phyloP scores from a whole-genome alignment of 2,888 invertebrate species.

The Spodoptera exigua region DNA sequence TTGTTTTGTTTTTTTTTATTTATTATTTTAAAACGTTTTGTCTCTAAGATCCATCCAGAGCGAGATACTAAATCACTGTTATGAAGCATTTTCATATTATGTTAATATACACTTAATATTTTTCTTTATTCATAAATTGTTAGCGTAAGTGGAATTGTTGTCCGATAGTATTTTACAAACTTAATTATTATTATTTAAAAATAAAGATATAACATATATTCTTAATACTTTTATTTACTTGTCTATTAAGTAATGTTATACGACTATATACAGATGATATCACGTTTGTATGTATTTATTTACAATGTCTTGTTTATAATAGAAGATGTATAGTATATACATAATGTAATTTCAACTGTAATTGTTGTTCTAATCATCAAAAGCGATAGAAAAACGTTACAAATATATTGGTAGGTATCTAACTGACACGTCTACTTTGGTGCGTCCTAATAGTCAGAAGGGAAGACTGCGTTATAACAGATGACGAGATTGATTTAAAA shows the following conservation, averaged over 20 bases:
- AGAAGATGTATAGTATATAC: conserved; percentile 31
- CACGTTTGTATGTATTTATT: conserved; percentile 48
- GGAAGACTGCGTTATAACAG: no score
- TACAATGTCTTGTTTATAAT: conserved; percentile 43
- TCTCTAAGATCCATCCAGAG: no score
- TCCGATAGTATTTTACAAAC: conserved; percentile 28
- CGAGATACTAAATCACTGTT: conserved; percentile 43
- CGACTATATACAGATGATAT: conserved; percentile 58
- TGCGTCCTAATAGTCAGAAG: conserved; percentile 16
- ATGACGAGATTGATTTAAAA: no score
- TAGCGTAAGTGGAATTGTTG: conserved; percentile 44
- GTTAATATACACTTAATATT: conserved; percentile 32
- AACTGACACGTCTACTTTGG: conserved; percentile 33
- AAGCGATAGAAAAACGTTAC: conserved; percentile 39
- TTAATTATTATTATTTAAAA: conserved; percentile 31
- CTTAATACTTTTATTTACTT: conserved; percentile 48
- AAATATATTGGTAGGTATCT: conserved; percentile 14
- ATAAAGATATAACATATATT: conserved; percentile 23
- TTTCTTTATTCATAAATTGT: conserved; percentile 41
- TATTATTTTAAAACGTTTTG: no score
- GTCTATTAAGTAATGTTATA: conserved; percentile 41
- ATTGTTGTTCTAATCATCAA: conserved; percentile 19
- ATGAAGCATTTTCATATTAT: conserved; percentile 33
- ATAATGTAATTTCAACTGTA: conserved; percentile 38
- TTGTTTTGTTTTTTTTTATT: conserved; percentile 24